Conservation (phyloP, 2,113 vertebrate genomes). For the Cettia cetti region DNA sequence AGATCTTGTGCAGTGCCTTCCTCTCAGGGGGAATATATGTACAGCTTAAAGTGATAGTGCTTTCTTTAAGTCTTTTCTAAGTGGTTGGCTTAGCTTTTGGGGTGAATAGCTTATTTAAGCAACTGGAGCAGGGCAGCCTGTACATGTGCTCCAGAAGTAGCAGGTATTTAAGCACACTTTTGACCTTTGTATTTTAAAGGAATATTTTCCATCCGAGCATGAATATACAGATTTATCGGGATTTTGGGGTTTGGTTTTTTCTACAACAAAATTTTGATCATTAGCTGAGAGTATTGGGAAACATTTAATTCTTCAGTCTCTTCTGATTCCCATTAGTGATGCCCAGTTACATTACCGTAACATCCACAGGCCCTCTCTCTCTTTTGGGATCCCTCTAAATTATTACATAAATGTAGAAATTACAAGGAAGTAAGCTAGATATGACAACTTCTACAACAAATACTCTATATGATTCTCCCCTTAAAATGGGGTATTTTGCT, state of each 20-base stretch:
- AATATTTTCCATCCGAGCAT: background rate
- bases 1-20: background rate
- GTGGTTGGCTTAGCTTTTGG: background rate
- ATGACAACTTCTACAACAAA: background rate
- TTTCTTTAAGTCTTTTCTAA: background rate
- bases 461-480: background rate
- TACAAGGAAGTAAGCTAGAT: background rate
- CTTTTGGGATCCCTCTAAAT: background rate
- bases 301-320: background rate
- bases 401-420: background rate
- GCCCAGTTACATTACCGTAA: background rate
- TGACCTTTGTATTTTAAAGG: background rate
- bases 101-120: background rate
- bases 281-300: background rate
- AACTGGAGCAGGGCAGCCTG: background rate
- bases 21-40: background rate
- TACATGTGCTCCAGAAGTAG: background rate
- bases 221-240: background rate
- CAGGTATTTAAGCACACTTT: background rate
- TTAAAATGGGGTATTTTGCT: background rate
- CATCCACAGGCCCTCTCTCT: accelerated
- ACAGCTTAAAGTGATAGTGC: background rate
- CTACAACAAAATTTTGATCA: background rate
- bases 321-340: background rate
- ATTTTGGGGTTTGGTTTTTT: background rate